phyloP scores from a whole-genome alignment of 1,140 invertebrate species.

The Antheraea pernyi region DNA sequence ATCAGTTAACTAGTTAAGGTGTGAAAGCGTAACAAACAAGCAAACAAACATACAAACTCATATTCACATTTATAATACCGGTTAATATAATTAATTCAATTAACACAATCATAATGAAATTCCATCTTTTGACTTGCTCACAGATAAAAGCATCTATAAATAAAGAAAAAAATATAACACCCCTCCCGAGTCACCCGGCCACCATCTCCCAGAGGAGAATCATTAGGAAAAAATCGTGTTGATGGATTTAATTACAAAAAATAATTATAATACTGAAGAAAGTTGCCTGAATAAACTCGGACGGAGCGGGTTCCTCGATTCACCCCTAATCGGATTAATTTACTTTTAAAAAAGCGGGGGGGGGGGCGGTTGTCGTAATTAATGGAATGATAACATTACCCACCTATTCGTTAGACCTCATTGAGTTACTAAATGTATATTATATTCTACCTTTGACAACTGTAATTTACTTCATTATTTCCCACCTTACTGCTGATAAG shows the following conservation, averaged over 20 bases:
- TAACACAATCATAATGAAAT: background rate
- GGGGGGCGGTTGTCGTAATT: slow-evolving; percentile 75
- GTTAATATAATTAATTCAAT: too few relatives aligned
- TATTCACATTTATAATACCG: too few relatives aligned
- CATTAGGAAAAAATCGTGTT: slow-evolving; percentile 79
- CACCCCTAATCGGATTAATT: slow-evolving; percentile 78
- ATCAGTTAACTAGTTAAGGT: too few relatives aligned
- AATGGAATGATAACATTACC: slow-evolving; percentile 78
- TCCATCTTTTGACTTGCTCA: background rate
- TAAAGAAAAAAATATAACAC: slow-evolving; percentile 47
- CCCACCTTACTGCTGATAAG: background rate
- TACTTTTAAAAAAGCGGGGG: slow-evolving; percentile 76
- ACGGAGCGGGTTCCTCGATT: slow-evolving; percentile 76
- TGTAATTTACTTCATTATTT: background rate
- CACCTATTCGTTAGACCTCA: slow-evolving; percentile 65
- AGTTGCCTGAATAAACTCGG: slow-evolving; percentile 74
- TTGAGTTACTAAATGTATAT: slow-evolving; percentile 10
- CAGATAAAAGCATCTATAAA: slow-evolving; percentile 20
- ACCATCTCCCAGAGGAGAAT: slow-evolving; percentile 65
- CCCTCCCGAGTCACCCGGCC: slow-evolving; percentile 35
- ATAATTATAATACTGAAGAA: slow-evolving; percentile 75
- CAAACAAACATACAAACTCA: too few relatives aligned
- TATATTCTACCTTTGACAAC: background rate
- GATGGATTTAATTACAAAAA: slow-evolving; percentile 79
- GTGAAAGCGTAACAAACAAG: too few relatives aligned